Base-by-base conservation (phyloP, 2,888 invertebrate genomes). In the Chouioia cunea region DNA sequence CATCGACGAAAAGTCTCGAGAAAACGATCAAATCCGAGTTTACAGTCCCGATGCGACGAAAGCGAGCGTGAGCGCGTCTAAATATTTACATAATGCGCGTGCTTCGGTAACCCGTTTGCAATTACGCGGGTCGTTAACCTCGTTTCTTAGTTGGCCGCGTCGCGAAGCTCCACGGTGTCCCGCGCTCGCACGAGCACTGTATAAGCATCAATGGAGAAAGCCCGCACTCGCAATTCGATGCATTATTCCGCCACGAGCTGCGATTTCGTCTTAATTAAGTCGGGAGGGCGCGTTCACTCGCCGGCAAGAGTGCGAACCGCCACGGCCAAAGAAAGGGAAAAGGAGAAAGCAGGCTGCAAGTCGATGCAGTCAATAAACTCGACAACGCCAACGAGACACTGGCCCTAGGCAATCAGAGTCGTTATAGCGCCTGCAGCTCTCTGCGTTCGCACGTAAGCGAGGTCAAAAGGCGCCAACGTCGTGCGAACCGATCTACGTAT, bases 251-350 rank as follows among this genome's bases (percentile, higher is more conserved):
- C 18, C 53, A 22, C 53, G 20, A 20, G 54, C 18, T 16, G 48
- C 52, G 43, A 47, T 64, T 64, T 59, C 63, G 22, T 52, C 36
- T 52, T 52, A 58, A 70, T 70, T 64, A 59, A 70, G 69, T 46
- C 23, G 64, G 47, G 16, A 53, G 36, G 36, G 36, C 36, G 36
- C 36, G 36, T 36, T 36, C 27, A 27, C 27, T 6, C n/a, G n/a
- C n/a, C n/a, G n/a, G n/a, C n/a, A n/a, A n/a, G n/a, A n/a, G n/a
- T n/a, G n/a, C n/a, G n/a, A n/a, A n/a, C n/a, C n/a, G n/a, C n/a
- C n/a, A n/a, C n/a, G n/a, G n/a, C n/a, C n/a, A 20, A 52, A 44
- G 53, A 15, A 22, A 50, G 57, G 16, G 22, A 23, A 43, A 36
- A 48, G 57, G 58, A 58, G 63, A 64, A 64, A 70, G 64, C 44